Conservation (phyloP, 2,113 vertebrate genomes). For the Rhea americana region DNA sequence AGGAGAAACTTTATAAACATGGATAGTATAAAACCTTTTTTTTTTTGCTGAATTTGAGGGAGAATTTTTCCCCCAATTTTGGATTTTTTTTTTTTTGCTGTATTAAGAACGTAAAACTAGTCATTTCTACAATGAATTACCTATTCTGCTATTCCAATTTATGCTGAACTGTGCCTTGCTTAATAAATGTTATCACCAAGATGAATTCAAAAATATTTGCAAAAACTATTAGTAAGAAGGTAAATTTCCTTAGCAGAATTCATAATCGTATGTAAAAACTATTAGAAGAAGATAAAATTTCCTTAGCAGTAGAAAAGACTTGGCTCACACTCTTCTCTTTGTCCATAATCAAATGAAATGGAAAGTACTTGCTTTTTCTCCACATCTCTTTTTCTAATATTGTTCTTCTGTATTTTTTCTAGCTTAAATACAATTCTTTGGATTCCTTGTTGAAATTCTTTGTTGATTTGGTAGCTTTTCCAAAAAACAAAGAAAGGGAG, state of each 20-base stretch:
- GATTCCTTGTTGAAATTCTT: background rate
- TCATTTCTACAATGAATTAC: background rate
- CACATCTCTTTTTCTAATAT: background rate
- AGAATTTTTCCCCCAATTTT: too few species aligned
- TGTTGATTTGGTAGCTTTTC: background rate
- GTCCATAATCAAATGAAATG: background rate
- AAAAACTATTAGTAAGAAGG: background rate
- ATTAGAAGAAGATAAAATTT: background rate
- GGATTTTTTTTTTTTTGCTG: background rate
- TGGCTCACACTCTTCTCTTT: background rate
- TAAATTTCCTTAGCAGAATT: background rate
- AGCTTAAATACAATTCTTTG: background rate
- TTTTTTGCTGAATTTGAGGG: too few species aligned
- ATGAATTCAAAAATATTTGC: background rate
- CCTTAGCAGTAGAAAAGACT: background rate
- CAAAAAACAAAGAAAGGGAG: background rate
- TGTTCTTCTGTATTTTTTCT: background rate
- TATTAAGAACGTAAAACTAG: background rate
- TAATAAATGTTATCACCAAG: slow-evolving; percentile 10
- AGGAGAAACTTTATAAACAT: background rate
- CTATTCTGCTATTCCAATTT: background rate
- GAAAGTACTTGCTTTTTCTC: background rate
- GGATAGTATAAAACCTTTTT: background rate
- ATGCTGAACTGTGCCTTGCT: background rate
- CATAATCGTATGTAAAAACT: background rate